Base-by-base conservation (phyloP, 2,888 invertebrate genomes). In the Amorpha juglandis region DNA sequence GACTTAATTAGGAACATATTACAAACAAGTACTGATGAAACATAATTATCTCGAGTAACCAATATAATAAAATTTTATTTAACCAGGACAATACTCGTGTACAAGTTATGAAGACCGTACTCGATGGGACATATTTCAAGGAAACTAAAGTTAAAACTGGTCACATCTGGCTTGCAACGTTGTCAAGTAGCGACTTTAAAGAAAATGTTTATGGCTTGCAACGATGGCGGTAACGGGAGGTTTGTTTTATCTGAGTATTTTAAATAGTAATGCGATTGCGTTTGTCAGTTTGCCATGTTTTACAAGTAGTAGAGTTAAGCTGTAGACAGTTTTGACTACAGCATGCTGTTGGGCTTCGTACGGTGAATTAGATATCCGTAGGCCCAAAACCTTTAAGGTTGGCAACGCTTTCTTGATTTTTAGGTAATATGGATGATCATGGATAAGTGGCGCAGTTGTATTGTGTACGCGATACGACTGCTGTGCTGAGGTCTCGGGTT, bases 141-240 rank as follows among this genome's bases (percentile, higher is more conserved):
- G 58, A 58, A 58, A 58, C 16, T 19, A 7, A 42, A 58, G 58
- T 16, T 42, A 19, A 11, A 42, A 42, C 42, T 38, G 42, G 58
- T 58, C 58, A 7, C 14, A 16, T 55, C n/a, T 19, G 58, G 19
- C 42, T 58, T 42, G 11, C 38, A 19, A 16, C 38, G 52, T 8
- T 52, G 58, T 58, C 58, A 58, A 6, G 42, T 58, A 42, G 42
- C 42, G 19, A 58, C 42, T 58, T 58, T 12, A 42, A 55, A 55
- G 53, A 55, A 55, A 58, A 42, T 35, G n/a, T 53, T 58, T 58
- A 58, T 58, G 16, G 38, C 42, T 19, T 12, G 19, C 0, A 8
- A 33, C 52, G 55, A 16, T 42, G 58, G n/a, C 8, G 58, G 8
- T 19, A 38, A 35, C 58, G 21, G 19, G 12, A 27, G 19, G 50